Conservation (phyloP, 2,797 vertebrate genomes). For the Enteromius fasciolatus region DNA sequence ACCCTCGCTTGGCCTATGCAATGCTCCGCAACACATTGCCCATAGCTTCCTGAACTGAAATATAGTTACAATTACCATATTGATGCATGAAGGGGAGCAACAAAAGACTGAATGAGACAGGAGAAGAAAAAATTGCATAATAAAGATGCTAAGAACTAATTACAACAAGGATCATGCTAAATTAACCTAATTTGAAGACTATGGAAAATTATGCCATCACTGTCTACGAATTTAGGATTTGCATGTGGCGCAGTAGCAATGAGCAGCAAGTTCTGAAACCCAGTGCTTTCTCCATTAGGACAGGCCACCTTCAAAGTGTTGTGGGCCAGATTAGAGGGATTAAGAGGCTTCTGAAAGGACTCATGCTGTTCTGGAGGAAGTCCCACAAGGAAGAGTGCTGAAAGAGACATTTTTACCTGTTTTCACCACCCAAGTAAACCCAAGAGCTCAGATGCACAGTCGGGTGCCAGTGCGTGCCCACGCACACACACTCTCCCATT, state of each 20-base stretch:
- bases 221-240: background rate
- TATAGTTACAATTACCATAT: background rate
- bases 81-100: background rate
- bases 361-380: conserved; percentile 89
- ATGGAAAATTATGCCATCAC: background rate
- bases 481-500: conserved; percentile 27
- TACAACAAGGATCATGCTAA: background rate
- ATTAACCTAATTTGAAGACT: background rate
- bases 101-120: background rate
- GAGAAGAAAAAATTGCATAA: background rate
- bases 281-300: conserved; percentile 64
- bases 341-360: conserved; percentile 88
- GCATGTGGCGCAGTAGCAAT: conserved; percentile 44
- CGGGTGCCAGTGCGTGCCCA: conserved; percentile 43
- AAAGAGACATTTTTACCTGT: conserved; percentile 85
- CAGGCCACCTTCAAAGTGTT: conserved; percentile 91
- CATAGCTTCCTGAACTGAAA: background rate
- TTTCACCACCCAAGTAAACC: conserved; percentile 64
- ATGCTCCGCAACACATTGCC: conserved; percentile 51
- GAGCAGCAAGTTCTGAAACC: conserved; percentile 61
- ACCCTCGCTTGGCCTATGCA: conserved; percentile 59
- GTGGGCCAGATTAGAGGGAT: conserved; percentile 95
- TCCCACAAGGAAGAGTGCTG: conserved; percentile 82
- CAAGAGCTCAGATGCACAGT: conserved; percentile 52
- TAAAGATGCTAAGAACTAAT: background rate